These are phyloP conservation scores for Euplexia lucipara DNA, from an alignment of 2,888 invertebrate species.

Conservation along the genomic window DNA sequence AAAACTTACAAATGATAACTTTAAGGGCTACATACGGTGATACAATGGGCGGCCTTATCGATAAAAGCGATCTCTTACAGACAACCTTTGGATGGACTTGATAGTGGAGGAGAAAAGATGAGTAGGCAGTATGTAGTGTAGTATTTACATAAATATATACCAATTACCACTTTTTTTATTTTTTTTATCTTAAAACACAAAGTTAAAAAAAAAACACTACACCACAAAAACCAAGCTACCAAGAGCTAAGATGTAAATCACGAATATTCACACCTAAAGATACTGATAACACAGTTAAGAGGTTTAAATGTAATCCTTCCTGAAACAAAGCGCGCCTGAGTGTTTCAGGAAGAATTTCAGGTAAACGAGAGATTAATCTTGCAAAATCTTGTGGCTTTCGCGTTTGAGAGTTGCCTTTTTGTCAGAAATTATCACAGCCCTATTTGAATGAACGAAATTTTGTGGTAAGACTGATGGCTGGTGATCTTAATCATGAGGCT, in stretches of 20 bases:
- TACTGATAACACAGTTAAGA: conserved; percentile 59
- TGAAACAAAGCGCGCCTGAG: conserved; percentile 51
- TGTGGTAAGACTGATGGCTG: not conserved
- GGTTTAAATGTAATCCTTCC: conserved; percentile 60
- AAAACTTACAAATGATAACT: too few species aligned
- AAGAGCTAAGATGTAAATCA: conserved; percentile 43
- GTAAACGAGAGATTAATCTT: conserved; percentile 57
- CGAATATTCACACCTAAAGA: conserved; percentile 47
- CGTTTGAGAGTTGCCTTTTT: conserved; percentile 33
- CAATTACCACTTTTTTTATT: too few species aligned
- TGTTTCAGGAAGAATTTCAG: conserved; percentile 56
- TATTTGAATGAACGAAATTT: conserved; percentile 32
- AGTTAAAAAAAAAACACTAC: not conserved
- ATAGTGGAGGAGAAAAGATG: too few species aligned
- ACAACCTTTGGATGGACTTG: too few species aligned
- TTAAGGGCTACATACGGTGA: too few species aligned
- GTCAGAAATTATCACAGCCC: conserved; percentile 34
- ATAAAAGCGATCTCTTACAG: too few species aligned
- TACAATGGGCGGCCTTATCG: too few species aligned
- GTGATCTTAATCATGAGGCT: not conserved
- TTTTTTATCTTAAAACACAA: not conserved
- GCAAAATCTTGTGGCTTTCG: conserved; percentile 50
- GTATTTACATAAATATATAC: too few species aligned
- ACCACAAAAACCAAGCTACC: not conserved
- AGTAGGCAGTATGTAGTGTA: too few species aligned